A percentile compares a stretch with the other conserved stretches of the same genome.
Evolutionary conservation across 2,888 invertebrate genomes (phyloP).

Genomic region (Schizaphis graminum): DNA sequence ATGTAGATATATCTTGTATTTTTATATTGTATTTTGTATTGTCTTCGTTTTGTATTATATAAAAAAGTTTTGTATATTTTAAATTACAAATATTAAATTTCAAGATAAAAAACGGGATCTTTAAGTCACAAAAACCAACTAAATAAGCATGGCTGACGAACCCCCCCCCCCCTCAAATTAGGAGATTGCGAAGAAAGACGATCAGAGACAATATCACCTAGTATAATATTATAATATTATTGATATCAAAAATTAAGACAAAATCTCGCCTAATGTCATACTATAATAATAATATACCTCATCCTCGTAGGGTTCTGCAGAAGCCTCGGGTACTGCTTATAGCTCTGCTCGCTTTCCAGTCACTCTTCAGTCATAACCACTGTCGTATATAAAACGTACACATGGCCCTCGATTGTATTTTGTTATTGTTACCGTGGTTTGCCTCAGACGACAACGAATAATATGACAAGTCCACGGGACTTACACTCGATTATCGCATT

Average conservation of each 20-base stretch:
- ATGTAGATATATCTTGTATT: no score
- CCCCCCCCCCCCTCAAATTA: no score
- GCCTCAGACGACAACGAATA: neutral
- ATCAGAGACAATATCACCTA: neutral
- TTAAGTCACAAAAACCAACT: neutral
- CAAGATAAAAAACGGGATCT: neutral
- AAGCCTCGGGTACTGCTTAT: neutral
- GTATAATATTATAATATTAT: neutral
- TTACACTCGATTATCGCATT: conserved; percentile 58
- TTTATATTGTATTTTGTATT: neutral
- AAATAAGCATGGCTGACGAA: no score
- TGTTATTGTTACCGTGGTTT: neutral
- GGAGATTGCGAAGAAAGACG: neutral
- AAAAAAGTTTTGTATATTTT: neutral
- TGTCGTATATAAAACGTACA: neutral
- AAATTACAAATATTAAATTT: neutral
- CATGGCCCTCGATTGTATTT: neutral
- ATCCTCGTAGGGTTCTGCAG: neutral
- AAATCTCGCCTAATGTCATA: neutral
- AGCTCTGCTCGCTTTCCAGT: neutral
- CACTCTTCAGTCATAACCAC: neutral
- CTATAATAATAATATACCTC: neutral
- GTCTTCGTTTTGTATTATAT: neutral
- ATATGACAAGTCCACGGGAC: neutral
- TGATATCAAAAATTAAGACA: neutral